Conservation (phyloP, 92 coral and sea anemone species). For the Palythoa caribaeorum region DNA sequence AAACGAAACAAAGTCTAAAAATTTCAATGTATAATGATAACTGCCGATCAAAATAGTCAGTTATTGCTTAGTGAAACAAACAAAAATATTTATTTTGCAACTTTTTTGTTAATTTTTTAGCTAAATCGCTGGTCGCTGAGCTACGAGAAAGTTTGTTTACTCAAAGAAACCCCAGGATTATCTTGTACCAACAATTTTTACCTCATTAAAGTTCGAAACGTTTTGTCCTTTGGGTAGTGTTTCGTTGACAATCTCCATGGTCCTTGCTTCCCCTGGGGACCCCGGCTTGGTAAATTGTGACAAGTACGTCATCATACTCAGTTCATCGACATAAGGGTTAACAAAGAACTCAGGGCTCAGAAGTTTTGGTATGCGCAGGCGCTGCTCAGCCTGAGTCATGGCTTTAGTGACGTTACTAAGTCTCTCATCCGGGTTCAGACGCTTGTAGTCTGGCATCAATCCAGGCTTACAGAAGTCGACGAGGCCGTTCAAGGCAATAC, state of each 20-base stretch:
- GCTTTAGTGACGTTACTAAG: conserved; percentile 69
- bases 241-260: conserved; percentile 87
- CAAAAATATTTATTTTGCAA: too few species aligned
- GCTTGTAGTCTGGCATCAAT: conserved; percentile 82
- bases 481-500: conserved; percentile 83
- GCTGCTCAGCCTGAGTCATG: conserved; percentile 85
- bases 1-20: too few species aligned
- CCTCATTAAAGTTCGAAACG: conserved; percentile 86
- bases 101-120: too few species aligned
- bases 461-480: conserved; percentile 90
- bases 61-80: too few species aligned
- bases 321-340: conserved; percentile 93
- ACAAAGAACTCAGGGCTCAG: conserved; percentile 87
- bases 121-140: too few species aligned
- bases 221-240: conserved; percentile 75
- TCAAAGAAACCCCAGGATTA: too few species aligned
- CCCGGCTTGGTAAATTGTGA: conserved; percentile 96
- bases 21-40: too few species aligned
- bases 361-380: conserved; percentile 85
- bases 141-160: too few species aligned
- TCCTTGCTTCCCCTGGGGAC: conserved; percentile 92
- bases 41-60: too few species aligned
- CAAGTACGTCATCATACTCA: conserved; percentile 99
- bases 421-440: conserved; percentile 78
- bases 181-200: background rate